Conservation (phyloP, 2,888 invertebrate genomes). For the Machimus rusticus region DNA sequence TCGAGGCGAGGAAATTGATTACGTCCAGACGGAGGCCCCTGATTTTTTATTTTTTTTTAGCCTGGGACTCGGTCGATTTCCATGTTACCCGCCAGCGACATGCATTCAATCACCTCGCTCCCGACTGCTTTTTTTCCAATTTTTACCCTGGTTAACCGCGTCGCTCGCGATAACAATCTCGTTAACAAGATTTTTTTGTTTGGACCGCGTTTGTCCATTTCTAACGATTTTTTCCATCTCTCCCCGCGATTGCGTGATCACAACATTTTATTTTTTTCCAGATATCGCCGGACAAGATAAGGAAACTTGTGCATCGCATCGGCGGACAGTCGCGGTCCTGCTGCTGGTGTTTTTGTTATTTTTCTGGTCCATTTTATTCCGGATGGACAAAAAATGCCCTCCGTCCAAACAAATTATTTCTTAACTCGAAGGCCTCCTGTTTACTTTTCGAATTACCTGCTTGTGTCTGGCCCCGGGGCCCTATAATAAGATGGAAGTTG, state of each 20-base stretch:
- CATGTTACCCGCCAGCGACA: not conserved
- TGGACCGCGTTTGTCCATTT: not conserved
- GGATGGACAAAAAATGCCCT: not conserved
- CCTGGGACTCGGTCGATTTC: not conserved
- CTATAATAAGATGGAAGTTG: not conserved
- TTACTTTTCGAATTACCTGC: slow-evolving; percentile 3
- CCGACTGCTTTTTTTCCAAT: not conserved
- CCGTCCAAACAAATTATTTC: not conserved
- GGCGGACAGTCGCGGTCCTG: not conserved
- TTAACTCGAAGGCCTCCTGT: not conserved
- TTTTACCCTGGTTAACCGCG: not conserved
- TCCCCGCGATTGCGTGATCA: not conserved
- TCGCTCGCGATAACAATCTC: not conserved
- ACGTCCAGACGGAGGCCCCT: not conserved
- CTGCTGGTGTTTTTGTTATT: not conserved
- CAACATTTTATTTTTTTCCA: not conserved
- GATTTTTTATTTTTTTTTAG: not conserved
- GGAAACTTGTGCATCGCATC: not conserved
- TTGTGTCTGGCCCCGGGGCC: not conserved
- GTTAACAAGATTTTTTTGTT: slow-evolving; percentile 19
- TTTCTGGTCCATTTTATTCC: not conserved
- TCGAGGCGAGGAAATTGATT: not conserved
- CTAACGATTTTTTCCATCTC: slow-evolving; percentile 17
- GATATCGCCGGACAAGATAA: slow-evolving; percentile 3
- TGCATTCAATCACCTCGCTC: slow-evolving; percentile 16